Conservation (phyloP, 92 coral and sea anemone genomes). For the Anthopleura xanthogrammica region DNA sequence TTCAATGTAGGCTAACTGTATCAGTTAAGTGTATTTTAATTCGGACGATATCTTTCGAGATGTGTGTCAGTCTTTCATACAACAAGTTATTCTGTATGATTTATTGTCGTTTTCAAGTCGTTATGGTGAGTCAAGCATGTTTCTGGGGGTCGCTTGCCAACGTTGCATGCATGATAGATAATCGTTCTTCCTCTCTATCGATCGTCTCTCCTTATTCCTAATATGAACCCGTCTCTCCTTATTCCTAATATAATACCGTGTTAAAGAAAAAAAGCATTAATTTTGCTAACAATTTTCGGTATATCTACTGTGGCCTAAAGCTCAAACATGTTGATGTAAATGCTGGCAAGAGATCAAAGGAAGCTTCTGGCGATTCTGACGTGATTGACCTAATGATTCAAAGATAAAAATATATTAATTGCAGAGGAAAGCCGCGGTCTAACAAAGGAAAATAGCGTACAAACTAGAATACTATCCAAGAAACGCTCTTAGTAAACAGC, state of each 20-base stretch:
- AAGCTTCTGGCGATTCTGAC: slow-evolving; percentile 19
- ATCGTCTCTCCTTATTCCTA: too few relatives aligned
- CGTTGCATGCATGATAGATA: too few relatives aligned
- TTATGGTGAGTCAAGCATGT: neutral
- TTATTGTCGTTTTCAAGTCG: neutral
- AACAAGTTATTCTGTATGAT: neutral
- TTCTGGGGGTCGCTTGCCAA: too few relatives aligned
- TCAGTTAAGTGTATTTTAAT: neutral
- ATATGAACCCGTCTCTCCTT: too few relatives aligned
- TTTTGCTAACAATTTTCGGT: neutral
- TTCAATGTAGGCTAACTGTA: neutral
- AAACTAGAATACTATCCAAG: neutral
- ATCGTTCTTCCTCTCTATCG: too few relatives aligned
- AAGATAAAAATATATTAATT: slow-evolving; percentile 5
- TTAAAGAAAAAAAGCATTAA: neutral
- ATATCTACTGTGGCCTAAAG: neutral
- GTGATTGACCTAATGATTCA: slow-evolving; percentile 17
- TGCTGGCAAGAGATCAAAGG: slow-evolving; percentile 30
- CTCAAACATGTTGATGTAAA: neutral
- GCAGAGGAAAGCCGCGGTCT: neutral
- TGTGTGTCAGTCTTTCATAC: neutral
- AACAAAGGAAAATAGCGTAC: neutral
- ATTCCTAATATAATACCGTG: too few relatives aligned
- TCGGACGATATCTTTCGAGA: neutral
- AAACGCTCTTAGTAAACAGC: neutral